phyloP scores from a whole-genome alignment of 2,888 invertebrate species.

The Drosophila maculinotata region DNA sequence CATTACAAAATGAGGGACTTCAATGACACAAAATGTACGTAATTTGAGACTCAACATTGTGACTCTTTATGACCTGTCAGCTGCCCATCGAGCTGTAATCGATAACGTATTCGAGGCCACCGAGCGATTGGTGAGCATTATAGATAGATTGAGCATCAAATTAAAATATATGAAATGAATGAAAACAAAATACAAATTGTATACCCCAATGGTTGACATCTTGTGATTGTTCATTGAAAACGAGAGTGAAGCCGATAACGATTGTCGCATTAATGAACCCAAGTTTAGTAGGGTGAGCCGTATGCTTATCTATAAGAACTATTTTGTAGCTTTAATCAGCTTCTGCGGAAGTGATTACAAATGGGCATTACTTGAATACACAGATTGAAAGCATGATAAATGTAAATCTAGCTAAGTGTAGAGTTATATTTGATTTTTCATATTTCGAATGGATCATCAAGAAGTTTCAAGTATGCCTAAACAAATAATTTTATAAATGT shows the following conservation, averaged over 20 bases:
- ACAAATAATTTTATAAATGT: too few species aligned
- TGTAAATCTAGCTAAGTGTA: neutral
- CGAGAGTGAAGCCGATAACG: conserved; percentile 40
- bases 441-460: neutral
- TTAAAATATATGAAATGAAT: neutral
- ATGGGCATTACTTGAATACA: neutral
- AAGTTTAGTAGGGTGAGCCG: conserved; percentile 26
- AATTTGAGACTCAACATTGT: conserved; percentile 26
- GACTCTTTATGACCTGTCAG: conserved; percentile 62
- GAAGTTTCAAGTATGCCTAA: too few species aligned
- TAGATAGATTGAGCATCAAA: conserved; percentile 27
- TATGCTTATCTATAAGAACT: conserved; percentile 9
- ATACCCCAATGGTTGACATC: conserved; percentile 19
- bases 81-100: conserved; percentile 59
- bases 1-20: conserved; percentile 17
- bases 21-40: conserved; percentile 16
- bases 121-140: conserved; percentile 39
- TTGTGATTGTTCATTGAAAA: conserved; percentile 16
- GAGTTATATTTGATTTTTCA: too few species aligned
- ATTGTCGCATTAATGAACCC: conserved; percentile 30
- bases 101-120: conserved; percentile 60
- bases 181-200: conserved; percentile 5
- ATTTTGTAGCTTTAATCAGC: neutral
- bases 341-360: neutral
- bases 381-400: neutral